phyloP scores from a whole-genome alignment of 1,140 invertebrate species.

The Drosophila subpulchrella region DNA sequence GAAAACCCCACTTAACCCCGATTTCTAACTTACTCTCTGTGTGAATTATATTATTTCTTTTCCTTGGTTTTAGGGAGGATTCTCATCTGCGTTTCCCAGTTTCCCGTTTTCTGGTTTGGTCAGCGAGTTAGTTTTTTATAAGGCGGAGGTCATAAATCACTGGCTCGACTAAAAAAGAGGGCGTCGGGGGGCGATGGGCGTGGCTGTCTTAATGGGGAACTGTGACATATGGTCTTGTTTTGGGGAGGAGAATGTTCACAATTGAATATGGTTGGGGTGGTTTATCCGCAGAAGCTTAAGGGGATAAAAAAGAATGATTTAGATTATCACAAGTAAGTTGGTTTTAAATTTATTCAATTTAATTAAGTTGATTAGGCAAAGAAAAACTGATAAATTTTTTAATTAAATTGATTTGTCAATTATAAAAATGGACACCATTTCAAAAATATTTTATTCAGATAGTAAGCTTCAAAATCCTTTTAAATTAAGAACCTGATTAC shows the following conservation, averaged over 20 bases:
- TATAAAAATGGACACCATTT: no score
- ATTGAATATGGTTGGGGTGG: slow-evolving; percentile 33
- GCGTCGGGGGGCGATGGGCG: slow-evolving; percentile 24
- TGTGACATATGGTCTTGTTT: slow-evolving; percentile 48
- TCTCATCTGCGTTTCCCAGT: slow-evolving; percentile 3
- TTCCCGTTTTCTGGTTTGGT: slow-evolving; percentile 47
- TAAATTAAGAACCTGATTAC: no score
- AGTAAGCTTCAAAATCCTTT: no score
- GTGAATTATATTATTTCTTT: slow-evolving; percentile 60
- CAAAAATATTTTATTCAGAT: no score
- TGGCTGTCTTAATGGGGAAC: slow-evolving; percentile 23
- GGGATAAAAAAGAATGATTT: neutral
- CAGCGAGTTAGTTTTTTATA: slow-evolving; percentile 62
- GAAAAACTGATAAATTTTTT: no score
- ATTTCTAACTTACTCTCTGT: slow-evolving; percentile 48
- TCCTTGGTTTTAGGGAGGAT: slow-evolving; percentile 23
- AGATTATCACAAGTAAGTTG: neutral
- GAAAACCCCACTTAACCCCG: slow-evolving; percentile 46
- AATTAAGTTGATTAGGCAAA: slow-evolving; percentile 2
- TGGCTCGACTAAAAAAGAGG: slow-evolving; percentile 15
- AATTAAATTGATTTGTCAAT: no score
- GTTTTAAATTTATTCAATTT: neutral
- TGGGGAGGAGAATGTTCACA: slow-evolving; percentile 20
- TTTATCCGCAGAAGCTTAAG: slow-evolving; percentile 15
- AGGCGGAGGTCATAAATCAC: slow-evolving; percentile 47